Conservation (phyloP, 2,888 invertebrate genomes). For the Eledona agricola region DNA sequence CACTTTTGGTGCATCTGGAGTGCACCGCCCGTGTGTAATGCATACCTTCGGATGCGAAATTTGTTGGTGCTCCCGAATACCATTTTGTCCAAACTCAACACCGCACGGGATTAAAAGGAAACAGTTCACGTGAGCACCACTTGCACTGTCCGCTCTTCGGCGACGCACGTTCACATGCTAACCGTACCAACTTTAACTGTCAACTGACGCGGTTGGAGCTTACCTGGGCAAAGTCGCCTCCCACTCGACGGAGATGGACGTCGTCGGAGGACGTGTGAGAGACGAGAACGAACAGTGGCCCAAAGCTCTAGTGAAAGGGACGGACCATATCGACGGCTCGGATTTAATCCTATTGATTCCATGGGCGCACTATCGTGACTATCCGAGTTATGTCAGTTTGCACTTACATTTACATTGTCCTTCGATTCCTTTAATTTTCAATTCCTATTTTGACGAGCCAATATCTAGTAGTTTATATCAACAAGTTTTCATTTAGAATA, state of each 20-base stretch:
- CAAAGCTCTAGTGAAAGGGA: slow-evolving; percentile 56
- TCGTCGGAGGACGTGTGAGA: slow-evolving; percentile 25
- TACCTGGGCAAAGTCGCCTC: slow-evolving; percentile 51
- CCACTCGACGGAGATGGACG: slow-evolving; percentile 45
- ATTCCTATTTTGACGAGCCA: too few species aligned
- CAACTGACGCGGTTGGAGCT: slow-evolving; percentile 49
- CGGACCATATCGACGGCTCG: slow-evolving; percentile 40
- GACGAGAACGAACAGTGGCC: slow-evolving; percentile 42
- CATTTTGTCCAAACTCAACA: slow-evolving; percentile 48
- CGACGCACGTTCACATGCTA: slow-evolving; percentile 13
- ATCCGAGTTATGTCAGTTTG: too few species aligned
- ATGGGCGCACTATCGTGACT: too few species aligned
- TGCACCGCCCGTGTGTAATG: not conserved
- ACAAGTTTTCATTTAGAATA: too few species aligned
- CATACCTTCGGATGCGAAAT: slow-evolving; percentile 67
- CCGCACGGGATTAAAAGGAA: slow-evolving; percentile 15
- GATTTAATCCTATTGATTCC: too few species aligned
- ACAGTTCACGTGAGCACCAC: slow-evolving; percentile 28
- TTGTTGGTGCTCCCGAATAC: slow-evolving; percentile 64
- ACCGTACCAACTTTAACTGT: slow-evolving; percentile 47
- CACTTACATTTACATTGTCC: too few species aligned
- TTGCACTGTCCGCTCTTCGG: slow-evolving; percentile 20
- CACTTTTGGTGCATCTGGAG: slow-evolving; percentile 13
- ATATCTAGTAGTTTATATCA: too few species aligned
- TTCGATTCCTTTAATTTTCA: too few species aligned